Evolutionary conservation across 1,140 invertebrate species (phyloP).

Genomic region (Steinernema khuongi): DNA sequence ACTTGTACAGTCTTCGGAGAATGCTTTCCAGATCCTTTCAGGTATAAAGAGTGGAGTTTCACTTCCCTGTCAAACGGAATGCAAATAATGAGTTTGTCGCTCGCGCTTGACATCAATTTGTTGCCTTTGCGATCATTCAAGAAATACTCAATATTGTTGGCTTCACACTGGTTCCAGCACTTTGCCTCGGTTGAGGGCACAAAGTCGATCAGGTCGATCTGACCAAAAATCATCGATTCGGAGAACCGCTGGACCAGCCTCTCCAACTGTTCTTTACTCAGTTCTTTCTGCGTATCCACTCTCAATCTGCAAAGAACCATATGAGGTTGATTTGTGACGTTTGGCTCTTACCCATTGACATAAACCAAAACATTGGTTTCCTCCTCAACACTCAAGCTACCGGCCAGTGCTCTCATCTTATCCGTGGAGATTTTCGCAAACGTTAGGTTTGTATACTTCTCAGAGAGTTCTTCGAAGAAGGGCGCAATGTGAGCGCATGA

Average conservation of each 20-base stretch:
- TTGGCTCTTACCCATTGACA: slow-evolving; percentile 67
- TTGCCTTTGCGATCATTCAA: slow-evolving; percentile 67
- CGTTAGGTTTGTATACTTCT: slow-evolving; percentile 77
- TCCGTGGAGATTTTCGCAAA: slow-evolving; percentile 72
- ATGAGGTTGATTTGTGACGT: slow-evolving; percentile 48
- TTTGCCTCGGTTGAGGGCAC: slow-evolving; percentile 83
- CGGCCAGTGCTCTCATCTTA: slow-evolving; percentile 29
- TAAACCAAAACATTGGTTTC: slow-evolving; percentile 99
- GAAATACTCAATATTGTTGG: slow-evolving; percentile 74
- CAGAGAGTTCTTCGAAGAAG: slow-evolving; percentile 73
- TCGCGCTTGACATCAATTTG: slow-evolving; percentile 80
- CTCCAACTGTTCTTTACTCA: slow-evolving; percentile 74
- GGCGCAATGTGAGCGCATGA: slow-evolving; percentile 87
- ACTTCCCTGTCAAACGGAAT: slow-evolving; percentile 85
- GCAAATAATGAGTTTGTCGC: slow-evolving; percentile 86
- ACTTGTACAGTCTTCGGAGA: slow-evolving; percentile 88
- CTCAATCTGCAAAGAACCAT: slow-evolving; percentile 62
- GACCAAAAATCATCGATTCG: slow-evolving; percentile 72
- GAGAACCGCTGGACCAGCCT: slow-evolving; percentile 80
- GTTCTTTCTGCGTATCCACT: slow-evolving; percentile 75
- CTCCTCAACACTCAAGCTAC: slow-evolving; percentile 70
- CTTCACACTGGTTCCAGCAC: slow-evolving; percentile 91
- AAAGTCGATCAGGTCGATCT: slow-evolving; percentile 83
- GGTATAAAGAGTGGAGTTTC: slow-evolving; percentile 93
- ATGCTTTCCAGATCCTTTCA: slow-evolving; percentile 70